Conservation (phyloP, 1,140 invertebrate genomes). For the Lordiphosa mommai region DNA sequence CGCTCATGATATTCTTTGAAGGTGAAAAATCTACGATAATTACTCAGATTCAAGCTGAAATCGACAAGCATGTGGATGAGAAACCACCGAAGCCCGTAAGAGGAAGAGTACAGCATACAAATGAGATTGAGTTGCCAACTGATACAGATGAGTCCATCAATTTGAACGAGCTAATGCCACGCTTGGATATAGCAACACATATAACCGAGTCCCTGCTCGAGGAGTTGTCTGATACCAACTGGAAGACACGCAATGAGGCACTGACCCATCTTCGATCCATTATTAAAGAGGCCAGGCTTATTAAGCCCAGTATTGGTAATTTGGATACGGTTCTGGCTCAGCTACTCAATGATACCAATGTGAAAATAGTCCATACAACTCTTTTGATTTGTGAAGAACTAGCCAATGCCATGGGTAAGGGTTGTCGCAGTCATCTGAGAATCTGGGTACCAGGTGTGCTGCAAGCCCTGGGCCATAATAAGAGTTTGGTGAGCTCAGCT, state of each 20-base stretch:
- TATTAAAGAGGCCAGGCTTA: slow-evolving; percentile 87
- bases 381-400: slow-evolving; percentile 90
- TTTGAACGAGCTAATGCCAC: slow-evolving; percentile 85
- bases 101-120: slow-evolving; percentile 81
- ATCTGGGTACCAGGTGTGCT: slow-evolving; percentile 93
- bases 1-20: slow-evolving; percentile 90
- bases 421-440: slow-evolving; percentile 89
- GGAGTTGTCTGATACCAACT: slow-evolving; percentile 95
- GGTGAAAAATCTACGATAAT: slow-evolving; percentile 91
- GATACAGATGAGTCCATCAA: slow-evolving; percentile 79
- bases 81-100: slow-evolving; percentile 86
- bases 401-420: slow-evolving; percentile 89
- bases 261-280: slow-evolving; percentile 80
- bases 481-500: slow-evolving; percentile 88
- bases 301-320: slow-evolving; percentile 91
- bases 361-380: slow-evolving; percentile 91
- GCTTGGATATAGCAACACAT: slow-evolving; percentile 91
- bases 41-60: slow-evolving; percentile 92
- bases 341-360: slow-evolving; percentile 93
- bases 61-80: slow-evolving; percentile 89
- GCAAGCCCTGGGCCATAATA: slow-evolving; percentile 84
- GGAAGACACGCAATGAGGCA: slow-evolving; percentile 86
- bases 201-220: slow-evolving; percentile 90
- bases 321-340: slow-evolving; percentile 88
- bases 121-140: slow-evolving; percentile 54